These are phyloP conservation scores for Valencia hispanica DNA, from an alignment of 2,797 vertebrate species.

Conservation along the genomic window DNA sequence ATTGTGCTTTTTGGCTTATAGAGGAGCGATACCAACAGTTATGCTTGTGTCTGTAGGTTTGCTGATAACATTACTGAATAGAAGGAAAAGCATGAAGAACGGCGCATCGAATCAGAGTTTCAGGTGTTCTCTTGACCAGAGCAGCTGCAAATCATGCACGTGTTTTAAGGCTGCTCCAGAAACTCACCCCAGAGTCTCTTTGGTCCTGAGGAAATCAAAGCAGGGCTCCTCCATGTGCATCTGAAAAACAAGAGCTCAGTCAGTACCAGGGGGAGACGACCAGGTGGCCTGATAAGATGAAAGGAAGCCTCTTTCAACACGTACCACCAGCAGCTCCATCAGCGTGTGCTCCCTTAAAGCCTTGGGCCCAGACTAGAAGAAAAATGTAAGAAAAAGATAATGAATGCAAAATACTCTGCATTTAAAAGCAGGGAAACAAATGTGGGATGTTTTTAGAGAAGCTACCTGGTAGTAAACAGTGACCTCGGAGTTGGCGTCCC, in stretches of 20 bases:
- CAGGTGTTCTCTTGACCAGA: not conserved
- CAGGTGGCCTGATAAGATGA: constrained; percentile 14
- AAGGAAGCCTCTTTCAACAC: constrained; percentile 47
- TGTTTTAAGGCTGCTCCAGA: not conserved
- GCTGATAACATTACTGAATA: not conserved
- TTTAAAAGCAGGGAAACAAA: not conserved
- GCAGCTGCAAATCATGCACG: not conserved
- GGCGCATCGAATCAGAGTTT: not conserved
- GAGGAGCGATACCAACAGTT: not conserved
- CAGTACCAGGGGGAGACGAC: not conserved
- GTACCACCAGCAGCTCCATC: constrained; percentile 96
- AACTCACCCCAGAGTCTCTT: constrained; percentile 92
- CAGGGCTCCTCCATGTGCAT: constrained; percentile 99
- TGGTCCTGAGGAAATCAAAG: constrained; percentile 96
- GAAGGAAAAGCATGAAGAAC: not conserved
- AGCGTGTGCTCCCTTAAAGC: constrained; percentile 89
- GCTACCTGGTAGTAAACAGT: constrained; percentile 91
- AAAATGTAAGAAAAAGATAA: not conserved
- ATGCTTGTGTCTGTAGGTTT: not conserved
- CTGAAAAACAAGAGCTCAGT: constrained; percentile 69
- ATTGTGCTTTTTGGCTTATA: not conserved
- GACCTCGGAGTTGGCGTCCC: constrained; percentile 88
- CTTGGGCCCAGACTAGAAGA: constrained; percentile 87
- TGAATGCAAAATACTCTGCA: not conserved
- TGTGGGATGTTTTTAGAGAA: not conserved